Evolutionary conservation across 2,113 vertebrate species (phyloP).

Genomic region (Anseranas semipalmata): DNA sequence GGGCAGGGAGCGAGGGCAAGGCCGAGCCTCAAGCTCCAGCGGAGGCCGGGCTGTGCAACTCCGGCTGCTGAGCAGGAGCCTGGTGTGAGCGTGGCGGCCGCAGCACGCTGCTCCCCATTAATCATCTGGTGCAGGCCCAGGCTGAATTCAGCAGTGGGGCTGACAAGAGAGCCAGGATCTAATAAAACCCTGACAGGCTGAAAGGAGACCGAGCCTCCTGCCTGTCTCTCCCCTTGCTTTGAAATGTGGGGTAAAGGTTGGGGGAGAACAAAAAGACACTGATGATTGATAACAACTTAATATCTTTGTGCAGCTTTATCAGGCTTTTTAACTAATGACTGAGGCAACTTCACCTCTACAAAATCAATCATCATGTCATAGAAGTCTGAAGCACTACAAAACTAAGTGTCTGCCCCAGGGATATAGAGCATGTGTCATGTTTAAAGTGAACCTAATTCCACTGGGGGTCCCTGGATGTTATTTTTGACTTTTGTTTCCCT

Average conservation of each 20-base stretch:
- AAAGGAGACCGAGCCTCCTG: background rate
- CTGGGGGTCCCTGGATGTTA: conserved; percentile 2
- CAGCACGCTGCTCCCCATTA: background rate
- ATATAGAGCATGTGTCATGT: conserved; percentile 24
- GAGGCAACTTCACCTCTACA: conserved; percentile 40
- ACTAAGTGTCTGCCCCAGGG: conserved; percentile 46
- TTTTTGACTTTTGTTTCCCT: conserved; percentile 33
- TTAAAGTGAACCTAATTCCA: conserved; percentile 38
- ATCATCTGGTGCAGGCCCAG: background rate
- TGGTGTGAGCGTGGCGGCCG: background rate
- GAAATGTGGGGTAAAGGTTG: background rate
- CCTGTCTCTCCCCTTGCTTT: background rate
- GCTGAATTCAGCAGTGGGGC: background rate
- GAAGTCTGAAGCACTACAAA: conserved; percentile 47
- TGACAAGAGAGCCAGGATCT: background rate
- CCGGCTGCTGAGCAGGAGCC: background rate
- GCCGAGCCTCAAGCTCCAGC: background rate
- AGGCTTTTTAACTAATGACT: conserved; percentile 65
- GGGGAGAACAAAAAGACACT: conserved; percentile 26
- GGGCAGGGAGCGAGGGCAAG: background rate
- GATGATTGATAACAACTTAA: conserved; percentile 54
- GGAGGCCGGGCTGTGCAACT: accelerated
- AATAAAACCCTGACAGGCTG: conserved; percentile 17
- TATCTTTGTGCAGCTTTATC: conserved; percentile 52
- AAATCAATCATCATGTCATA: conserved; percentile 63